Evolutionary conservation across 1,140 invertebrate species (phyloP).

Genomic region (Zaprionus davidi): DNA sequence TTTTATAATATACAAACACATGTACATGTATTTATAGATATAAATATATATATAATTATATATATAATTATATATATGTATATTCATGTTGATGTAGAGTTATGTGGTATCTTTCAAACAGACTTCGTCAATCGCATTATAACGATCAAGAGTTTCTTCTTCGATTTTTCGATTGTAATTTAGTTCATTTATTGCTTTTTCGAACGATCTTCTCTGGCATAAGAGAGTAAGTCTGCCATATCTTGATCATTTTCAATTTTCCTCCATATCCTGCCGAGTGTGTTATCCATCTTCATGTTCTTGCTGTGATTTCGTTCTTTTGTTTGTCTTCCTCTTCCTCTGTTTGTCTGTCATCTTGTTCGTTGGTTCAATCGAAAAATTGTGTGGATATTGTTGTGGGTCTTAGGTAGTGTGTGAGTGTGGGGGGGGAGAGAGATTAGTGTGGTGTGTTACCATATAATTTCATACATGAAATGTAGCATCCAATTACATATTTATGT

Average conservation of each 20-base stretch:
- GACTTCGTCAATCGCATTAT: conserved; percentile 7
- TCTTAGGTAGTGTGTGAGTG: background rate
- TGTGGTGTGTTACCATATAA: conserved; percentile 6
- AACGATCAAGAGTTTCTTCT: background rate
- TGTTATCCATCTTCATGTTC: background rate
- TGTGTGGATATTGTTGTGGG: background rate
- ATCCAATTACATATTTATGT: conserved; percentile 8
- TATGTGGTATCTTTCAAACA: background rate
- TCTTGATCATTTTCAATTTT: background rate
- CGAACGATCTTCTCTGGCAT: background rate
- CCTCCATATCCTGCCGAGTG: background rate
- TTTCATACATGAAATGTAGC: background rate
- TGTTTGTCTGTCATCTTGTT: background rate
- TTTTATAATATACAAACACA: conserved; percentile 25
- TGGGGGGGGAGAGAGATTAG: background rate
- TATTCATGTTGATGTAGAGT: conserved; percentile 5
- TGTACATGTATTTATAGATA: conserved; percentile 3
- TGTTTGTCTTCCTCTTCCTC: background rate
- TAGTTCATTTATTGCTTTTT: background rate
- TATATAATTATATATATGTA: conserved; percentile 18
- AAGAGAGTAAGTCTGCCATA: background rate
- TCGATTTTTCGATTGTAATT: background rate
- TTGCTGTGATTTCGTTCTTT: background rate
- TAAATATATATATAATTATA: conserved; percentile 16
- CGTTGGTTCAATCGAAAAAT: background rate